These are phyloP conservation scores for Pemphredon lugubris DNA, from an alignment of 2,888 invertebrate species.

Conservation along the genomic window DNA sequence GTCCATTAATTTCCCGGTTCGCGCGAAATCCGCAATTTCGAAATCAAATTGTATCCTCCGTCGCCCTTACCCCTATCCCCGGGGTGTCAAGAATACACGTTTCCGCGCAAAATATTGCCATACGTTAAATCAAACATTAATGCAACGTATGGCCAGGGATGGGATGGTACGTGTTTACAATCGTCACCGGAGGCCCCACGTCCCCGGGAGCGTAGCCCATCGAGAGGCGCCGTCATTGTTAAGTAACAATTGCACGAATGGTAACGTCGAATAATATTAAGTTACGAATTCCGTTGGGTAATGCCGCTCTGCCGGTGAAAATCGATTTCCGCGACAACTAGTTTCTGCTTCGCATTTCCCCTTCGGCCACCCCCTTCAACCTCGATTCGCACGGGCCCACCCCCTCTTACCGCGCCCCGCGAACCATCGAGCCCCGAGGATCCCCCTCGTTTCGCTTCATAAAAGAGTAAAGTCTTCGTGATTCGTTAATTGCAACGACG, in stretches of 20 bases:
- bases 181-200: slow-evolving; percentile 6
- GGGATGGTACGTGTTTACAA: background rate
- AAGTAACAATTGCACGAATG: slow-evolving; percentile 62
- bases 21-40: no score
- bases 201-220: slow-evolving; percentile 10
- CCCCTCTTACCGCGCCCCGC: slow-evolving; percentile 21
- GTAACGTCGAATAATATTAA: slow-evolving; percentile 67
- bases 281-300: slow-evolving; percentile 67
- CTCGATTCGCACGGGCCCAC: slow-evolving; percentile 32
- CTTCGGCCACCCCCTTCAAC: slow-evolving; percentile 25
- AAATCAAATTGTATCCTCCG: no score
- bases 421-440: slow-evolving; percentile 1
- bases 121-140: background rate
- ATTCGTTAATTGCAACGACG: slow-evolving; percentile 60
- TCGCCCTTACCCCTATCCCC: no score
- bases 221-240: slow-evolving; percentile 53
- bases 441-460: slow-evolving; percentile 46
- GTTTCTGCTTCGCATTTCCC: slow-evolving; percentile 53
- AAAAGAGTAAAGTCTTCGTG: slow-evolving; percentile 61
- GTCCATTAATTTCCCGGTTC: no score
- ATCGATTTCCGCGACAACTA: slow-evolving; percentile 68
- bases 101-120: no score
- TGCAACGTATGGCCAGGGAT: background rate
- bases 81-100: no score
- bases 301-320: slow-evolving; percentile 55